phyloP scores from a whole-genome alignment of 2,888 invertebrate species.

The Leptogaster cylindrica region DNA sequence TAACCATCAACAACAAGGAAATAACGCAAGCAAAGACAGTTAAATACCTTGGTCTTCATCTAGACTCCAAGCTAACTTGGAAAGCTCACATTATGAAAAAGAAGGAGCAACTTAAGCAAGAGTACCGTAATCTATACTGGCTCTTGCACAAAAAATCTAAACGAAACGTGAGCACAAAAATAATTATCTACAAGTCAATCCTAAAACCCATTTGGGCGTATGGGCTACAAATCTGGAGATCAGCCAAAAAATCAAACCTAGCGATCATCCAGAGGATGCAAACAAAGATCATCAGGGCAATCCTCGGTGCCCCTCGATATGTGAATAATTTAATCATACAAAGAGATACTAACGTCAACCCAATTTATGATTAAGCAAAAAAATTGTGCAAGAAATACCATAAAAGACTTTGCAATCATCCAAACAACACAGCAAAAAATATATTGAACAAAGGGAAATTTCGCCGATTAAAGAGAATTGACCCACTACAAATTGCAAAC shows the following conservation, averaged over 20 bases:
- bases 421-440: neutral
- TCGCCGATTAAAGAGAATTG: neutral
- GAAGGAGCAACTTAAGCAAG: neutral
- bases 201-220: too few relatives aligned
- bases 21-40: neutral
- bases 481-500: too few relatives aligned
- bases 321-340: neutral
- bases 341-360: neutral
- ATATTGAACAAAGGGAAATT: neutral
- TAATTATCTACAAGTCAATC: too few relatives aligned
- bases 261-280: too few relatives aligned
- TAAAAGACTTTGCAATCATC: neutral
- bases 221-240: too few relatives aligned
- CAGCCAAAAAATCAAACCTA: too few relatives aligned
- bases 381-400: neutral
- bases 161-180: too few relatives aligned
- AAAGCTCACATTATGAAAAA: neutral
- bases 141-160: neutral
- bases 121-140: neutral
- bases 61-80: neutral
- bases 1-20: neutral
- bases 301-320: too few relatives aligned
- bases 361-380: neutral
- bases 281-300: too few relatives aligned
- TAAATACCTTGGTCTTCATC: neutral